Conservation (phyloP, 2,888 invertebrate species). For the Nemotelus pantherinus region DNA sequence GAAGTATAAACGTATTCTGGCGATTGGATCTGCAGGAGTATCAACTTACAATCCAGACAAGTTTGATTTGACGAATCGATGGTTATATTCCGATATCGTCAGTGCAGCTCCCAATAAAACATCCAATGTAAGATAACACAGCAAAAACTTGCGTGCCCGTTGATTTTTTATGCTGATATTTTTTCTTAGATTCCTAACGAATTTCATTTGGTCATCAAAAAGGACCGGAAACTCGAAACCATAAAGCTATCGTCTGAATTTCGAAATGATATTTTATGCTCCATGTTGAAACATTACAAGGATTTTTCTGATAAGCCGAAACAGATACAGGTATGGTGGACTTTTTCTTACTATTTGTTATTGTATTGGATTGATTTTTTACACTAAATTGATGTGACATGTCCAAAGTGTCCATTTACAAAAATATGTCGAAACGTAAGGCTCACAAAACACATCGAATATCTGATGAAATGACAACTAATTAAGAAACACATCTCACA, state of each 20-base stretch:
- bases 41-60: constrained; percentile 96
- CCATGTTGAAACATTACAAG: constrained; percentile 84
- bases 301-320: constrained; percentile 84
- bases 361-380: not conserved
- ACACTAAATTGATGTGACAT: too few relatives aligned
- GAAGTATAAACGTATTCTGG: constrained; percentile 97
- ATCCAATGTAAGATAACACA: constrained; percentile 60
- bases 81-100: constrained; percentile 85
- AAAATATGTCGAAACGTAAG: too few relatives aligned
- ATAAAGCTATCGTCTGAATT: constrained; percentile 98
- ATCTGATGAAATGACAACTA: too few relatives aligned
- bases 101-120: constrained; percentile 73
- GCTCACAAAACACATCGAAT: too few relatives aligned
- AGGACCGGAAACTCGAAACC: constrained; percentile 88
- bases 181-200: constrained; percentile 68
- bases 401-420: too few relatives aligned
- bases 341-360: not conserved
- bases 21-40: constrained; percentile 93
- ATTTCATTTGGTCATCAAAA: constrained; percentile 85
- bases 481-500: too few relatives aligned
- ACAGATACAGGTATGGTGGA: constrained; percentile 73
- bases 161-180: not conserved
- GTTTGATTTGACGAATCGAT: constrained; percentile 92
- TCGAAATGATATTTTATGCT: constrained; percentile 89
- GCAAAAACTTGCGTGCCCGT: not conserved